These are phyloP conservation scores for Penelope pileata DNA, from an alignment of 2,113 vertebrate species.

Conservation along the genomic window DNA sequence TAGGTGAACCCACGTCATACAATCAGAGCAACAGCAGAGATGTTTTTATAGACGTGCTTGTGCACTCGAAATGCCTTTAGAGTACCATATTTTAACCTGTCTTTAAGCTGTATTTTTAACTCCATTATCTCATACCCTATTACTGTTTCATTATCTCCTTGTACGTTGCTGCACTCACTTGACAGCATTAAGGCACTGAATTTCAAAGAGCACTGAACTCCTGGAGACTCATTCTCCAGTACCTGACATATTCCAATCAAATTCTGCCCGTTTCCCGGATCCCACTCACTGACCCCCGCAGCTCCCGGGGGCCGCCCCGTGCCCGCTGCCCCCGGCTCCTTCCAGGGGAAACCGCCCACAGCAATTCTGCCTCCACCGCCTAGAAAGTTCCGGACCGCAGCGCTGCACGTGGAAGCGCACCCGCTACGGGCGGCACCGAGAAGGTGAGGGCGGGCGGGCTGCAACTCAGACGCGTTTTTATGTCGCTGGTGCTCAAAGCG, in stretches of 20 bases:
- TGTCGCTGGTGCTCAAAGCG: too few relatives aligned
- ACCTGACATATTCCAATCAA: background rate
- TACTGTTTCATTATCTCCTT: background rate
- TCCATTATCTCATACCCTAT: background rate
- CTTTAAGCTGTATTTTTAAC: background rate
- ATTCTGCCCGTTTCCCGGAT: background rate
- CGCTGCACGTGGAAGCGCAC: background rate
- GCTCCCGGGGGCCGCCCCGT: too few relatives aligned
- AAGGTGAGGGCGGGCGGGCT: too few relatives aligned
- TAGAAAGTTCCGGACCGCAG: constrained; percentile 35
- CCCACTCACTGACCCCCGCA: too few relatives aligned
- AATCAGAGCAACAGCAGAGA: background rate
- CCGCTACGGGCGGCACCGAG: too few relatives aligned
- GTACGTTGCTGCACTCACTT: background rate
- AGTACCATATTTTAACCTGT: background rate
- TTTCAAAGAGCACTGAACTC: background rate
- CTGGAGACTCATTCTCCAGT: background rate
- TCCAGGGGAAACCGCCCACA: background rate
- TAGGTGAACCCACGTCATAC: background rate
- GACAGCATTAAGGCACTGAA: background rate
- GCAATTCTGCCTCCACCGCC: background rate
- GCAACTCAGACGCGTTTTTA: too few relatives aligned
- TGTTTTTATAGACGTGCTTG: background rate
- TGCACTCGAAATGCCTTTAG: background rate
- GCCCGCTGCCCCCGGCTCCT: too few relatives aligned